A percentile compares a stretch with the other conserved stretches of the same genome.
Evolutionary conservation across 1,140 invertebrate genomes (phyloP).

Genomic region (Protaetia brevitarsis): DNA sequence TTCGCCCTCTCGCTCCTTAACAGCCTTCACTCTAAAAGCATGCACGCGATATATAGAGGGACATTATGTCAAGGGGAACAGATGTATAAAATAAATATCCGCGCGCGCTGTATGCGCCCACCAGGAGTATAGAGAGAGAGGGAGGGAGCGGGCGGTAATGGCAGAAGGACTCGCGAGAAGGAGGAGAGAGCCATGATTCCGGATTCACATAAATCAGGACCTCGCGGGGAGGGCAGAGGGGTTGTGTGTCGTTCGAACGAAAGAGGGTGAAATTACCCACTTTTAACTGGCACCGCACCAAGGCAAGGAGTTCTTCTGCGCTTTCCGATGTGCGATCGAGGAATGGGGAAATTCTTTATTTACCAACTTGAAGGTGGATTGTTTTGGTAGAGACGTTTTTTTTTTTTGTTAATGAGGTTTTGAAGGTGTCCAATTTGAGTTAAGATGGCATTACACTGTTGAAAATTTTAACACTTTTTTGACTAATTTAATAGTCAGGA

Average conservation of each 20-base stretch:
- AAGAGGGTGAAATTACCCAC: slow-evolving; percentile 20
- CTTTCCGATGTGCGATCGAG: background rate
- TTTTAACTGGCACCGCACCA: slow-evolving; percentile 18
- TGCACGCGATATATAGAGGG: slow-evolving; percentile 53
- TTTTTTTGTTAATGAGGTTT: too few relatives aligned
- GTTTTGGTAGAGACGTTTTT: too few relatives aligned
- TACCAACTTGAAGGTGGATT: too few relatives aligned
- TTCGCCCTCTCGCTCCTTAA: slow-evolving; percentile 46
- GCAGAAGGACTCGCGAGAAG: too few relatives aligned
- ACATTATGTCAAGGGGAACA: slow-evolving; percentile 54
- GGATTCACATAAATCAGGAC: slow-evolving; percentile 52
- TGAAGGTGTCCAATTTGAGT: too few relatives aligned
- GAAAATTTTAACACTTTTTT: too few relatives aligned
- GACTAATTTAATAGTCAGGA: too few relatives aligned
- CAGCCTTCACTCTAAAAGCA: slow-evolving; percentile 53
- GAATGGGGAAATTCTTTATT: too few relatives aligned
- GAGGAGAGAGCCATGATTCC: slow-evolving; percentile 51
- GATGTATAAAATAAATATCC: slow-evolving; percentile 55
- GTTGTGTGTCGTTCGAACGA: slow-evolving; percentile 21
- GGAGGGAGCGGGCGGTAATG: too few relatives aligned
- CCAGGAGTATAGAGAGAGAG: too few relatives aligned
- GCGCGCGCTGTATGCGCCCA: slow-evolving; percentile 45
- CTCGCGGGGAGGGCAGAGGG: slow-evolving; percentile 37
- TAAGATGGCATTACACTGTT: too few relatives aligned
- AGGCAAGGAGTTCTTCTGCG: background rate